These are phyloP conservation scores for Graptemys geographica DNA, from an alignment of 2,797 vertebrate species.

Conservation along the genomic window DNA sequence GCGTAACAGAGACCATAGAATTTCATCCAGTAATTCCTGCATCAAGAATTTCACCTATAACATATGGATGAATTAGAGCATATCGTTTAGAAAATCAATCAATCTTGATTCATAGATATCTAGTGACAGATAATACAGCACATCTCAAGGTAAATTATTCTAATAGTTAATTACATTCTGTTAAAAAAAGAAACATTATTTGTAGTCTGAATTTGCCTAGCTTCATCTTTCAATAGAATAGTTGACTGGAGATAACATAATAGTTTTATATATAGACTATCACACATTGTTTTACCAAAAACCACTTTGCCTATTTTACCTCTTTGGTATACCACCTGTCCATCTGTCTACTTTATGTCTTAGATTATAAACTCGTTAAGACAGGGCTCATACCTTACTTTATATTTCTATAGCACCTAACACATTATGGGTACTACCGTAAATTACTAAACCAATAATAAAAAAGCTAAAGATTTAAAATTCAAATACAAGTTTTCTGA, in stretches of 20 bases:
- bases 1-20: not conserved
- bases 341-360: not conserved
- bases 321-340: not conserved
- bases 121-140: not conserved
- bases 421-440: not conserved
- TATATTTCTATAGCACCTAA: not conserved
- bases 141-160: not conserved
- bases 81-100: not conserved
- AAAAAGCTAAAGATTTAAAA: not conserved
- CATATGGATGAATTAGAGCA: not conserved
- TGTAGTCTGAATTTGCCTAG: not conserved
- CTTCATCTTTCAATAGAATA: not conserved
- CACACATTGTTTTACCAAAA: not conserved
- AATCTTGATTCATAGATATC: not conserved
- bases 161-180: not conserved
- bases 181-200: not conserved
- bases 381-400: not conserved
- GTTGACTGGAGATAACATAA: not conserved
- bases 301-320: not conserved
- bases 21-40: not conserved
- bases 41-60: not conserved
- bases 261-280: not conserved
- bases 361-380: not conserved
- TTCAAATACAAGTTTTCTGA: not conserved
- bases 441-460: not conserved